A percentile compares a stretch with the other conserved stretches of the same genome.
These are phyloP conservation scores for Bombus turneri DNA, from an alignment of 1,140 invertebrate species.

Conservation along the genomic window DNA sequence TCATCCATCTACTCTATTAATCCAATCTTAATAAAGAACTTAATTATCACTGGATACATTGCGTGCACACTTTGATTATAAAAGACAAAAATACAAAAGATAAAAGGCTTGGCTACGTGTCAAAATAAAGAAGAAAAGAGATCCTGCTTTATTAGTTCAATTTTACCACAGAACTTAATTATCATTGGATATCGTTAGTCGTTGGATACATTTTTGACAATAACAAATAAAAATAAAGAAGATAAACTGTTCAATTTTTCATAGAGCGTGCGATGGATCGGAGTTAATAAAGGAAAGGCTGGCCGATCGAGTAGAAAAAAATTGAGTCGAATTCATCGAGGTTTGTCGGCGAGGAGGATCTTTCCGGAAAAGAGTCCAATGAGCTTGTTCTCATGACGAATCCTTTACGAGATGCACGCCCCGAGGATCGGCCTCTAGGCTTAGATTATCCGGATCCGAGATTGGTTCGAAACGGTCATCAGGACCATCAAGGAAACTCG, in stretches of 20 bases:
- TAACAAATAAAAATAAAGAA: neutral
- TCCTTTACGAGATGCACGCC: slow-evolving; percentile 79
- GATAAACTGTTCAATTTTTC: neutral
- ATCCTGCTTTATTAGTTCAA: neutral
- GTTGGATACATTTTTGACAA: neutral
- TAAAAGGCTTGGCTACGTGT: neutral
- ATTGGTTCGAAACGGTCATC: slow-evolving; percentile 64
- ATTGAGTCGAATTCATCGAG: slow-evolving; percentile 44
- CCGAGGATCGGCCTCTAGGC: slow-evolving; percentile 79
- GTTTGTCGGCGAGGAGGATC: slow-evolving; percentile 26
- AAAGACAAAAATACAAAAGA: neutral
- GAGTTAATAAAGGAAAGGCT: neutral
- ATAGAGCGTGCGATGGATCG: neutral
- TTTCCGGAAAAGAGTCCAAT: slow-evolving; percentile 37
- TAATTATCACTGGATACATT: too few species aligned
- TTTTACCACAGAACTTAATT: too few species aligned
- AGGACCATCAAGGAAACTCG: slow-evolving; percentile 69
- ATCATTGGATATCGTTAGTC: too few species aligned
- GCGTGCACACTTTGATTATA: too few species aligned
- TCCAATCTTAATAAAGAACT: neutral
- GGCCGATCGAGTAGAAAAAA: slow-evolving; percentile 3
- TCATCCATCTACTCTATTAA: neutral
- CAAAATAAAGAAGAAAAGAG: too few species aligned
- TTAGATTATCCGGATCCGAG: slow-evolving; percentile 76
- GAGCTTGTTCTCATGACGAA: slow-evolving; percentile 78